Evolutionary conservation across 2,888 invertebrate species (phyloP).

Genomic region (Balanococcus diminutus): DNA sequence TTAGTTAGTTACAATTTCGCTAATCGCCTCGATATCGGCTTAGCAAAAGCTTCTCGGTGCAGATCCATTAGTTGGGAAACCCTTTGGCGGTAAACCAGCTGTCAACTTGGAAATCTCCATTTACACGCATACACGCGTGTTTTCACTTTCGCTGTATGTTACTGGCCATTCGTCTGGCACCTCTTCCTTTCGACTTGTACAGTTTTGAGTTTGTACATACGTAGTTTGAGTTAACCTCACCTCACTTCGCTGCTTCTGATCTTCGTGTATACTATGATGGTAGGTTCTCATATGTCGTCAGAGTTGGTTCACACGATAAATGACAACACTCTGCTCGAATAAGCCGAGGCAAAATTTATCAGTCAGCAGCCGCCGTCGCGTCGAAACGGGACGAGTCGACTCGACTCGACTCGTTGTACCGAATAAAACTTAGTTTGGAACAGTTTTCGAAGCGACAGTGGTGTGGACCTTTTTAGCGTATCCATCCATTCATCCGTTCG

Average conservation of each 20-base stretch:
- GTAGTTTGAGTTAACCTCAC: no score
- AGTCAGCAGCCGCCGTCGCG: no score
- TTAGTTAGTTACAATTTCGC: not conserved
- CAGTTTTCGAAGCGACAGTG: not conserved
- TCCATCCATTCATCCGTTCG: not conserved
- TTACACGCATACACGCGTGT: not conserved
- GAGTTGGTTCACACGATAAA: not conserved
- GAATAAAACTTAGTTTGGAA: slow-evolving; percentile 22
- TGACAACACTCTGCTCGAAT: not conserved
- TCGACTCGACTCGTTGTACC: not conserved
- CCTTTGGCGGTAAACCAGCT: not conserved
- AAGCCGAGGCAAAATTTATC: not conserved
- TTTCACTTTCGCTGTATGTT: not conserved
- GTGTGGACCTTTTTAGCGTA: not conserved
- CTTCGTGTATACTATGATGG: no score
- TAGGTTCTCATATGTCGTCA: no score
- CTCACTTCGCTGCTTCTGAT: no score
- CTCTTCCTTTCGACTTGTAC: no score
- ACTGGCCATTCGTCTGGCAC: no score
- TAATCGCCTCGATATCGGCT: not conserved
- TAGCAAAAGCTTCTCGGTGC: not conserved
- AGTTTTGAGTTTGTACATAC: no score
- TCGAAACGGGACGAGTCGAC: not conserved
- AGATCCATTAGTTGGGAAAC: not conserved
- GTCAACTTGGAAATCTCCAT: not conserved